Base-by-base conservation (phyloP, 92 coral and sea anemone species). In the Muricea muricata region DNA sequence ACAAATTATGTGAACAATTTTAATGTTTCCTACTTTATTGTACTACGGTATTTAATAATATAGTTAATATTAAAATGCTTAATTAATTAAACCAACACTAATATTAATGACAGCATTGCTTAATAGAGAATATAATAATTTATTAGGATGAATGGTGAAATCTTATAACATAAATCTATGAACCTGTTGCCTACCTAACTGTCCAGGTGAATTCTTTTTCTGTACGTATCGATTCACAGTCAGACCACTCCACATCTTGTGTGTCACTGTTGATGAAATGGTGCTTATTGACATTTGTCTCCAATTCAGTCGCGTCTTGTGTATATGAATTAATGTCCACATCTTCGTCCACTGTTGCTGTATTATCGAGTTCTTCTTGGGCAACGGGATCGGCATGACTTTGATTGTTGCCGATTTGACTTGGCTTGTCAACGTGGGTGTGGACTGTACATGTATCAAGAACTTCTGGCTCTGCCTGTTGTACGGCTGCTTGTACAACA, bases 401-500 rank as follows among this genome's bases (percentile, higher is more conserved):
- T 67, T 67, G 74, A 18, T 32, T 67, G 74, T 30, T 67, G 74
- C 6, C 45, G 10, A 37, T 67, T 67, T 67, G 74, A 67, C n/a
- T 67, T 26, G 41, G 5, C 32, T 20, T 37, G 74, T 26, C 47
- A 23, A 31, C 47, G 23, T n/a, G n/a, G n/a, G n/a, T n/a, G n/a
- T n/a, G n/a, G n/a, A n/a, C n/a, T n/a, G n/a, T n/a, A n/a, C n/a
- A n/a, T n/a, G 41, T 30, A 26, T 31, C 74, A 3, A 32, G 45
- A 67, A 67, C 47, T 37, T 31, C 41, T 26, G 14, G 45, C 41
- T 31, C 41, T 26, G 14, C 74, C 41, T 67, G 41, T 67, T 67
- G 74, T 67, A 67, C 74, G 30, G 74, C 45, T 37, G 74, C 74
- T 67, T 32, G 74, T 67, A 37, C 32, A 28, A 1, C 74, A 67